Evolutionary conservation across 2,113 vertebrate genomes (phyloP).

Genomic region (Myiozetetes cayanensis): DNA sequence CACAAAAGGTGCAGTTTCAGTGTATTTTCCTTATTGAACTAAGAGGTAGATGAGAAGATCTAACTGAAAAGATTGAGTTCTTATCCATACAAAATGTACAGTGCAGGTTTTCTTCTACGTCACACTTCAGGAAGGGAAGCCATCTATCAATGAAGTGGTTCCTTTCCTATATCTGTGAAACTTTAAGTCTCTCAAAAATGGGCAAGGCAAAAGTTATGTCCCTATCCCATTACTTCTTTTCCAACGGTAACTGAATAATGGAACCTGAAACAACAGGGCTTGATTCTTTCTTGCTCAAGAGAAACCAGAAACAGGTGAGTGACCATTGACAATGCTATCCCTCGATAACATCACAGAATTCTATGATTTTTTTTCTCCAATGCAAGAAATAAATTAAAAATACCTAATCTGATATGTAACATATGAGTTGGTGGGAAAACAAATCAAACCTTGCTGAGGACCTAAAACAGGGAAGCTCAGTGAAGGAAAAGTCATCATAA

Average conservation of each 20-base stretch:
- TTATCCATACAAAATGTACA: not conserved
- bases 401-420: not conserved
- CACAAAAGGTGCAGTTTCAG: rapidly evolving
- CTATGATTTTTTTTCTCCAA: not conserved
- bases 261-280: not conserved
- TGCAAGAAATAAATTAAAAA: not conserved
- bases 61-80: not conserved
- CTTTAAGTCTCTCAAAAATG: not conserved
- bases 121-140: not conserved
- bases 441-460: not conserved
- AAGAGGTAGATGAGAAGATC: not conserved
- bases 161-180: not conserved
- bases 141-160: not conserved
- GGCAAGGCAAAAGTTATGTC: not conserved
- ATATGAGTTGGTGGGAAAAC: not conserved
- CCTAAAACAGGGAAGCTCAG: not conserved
- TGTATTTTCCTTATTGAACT: not conserved
- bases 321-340: not conserved
- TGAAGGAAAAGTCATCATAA: not conserved
- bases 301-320: not conserved
- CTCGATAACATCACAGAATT: not conserved
- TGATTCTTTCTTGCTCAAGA: not conserved
- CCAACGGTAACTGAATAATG: not conserved
- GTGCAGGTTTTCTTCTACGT: not conserved
- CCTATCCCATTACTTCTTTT: not conserved